Percentiles rank a stretch among this genome's conserved stretches.
Evolutionary conservation across 2,113 vertebrate genomes (phyloP).

Genomic region (Paradoxurus hermaphroditus): DNA sequence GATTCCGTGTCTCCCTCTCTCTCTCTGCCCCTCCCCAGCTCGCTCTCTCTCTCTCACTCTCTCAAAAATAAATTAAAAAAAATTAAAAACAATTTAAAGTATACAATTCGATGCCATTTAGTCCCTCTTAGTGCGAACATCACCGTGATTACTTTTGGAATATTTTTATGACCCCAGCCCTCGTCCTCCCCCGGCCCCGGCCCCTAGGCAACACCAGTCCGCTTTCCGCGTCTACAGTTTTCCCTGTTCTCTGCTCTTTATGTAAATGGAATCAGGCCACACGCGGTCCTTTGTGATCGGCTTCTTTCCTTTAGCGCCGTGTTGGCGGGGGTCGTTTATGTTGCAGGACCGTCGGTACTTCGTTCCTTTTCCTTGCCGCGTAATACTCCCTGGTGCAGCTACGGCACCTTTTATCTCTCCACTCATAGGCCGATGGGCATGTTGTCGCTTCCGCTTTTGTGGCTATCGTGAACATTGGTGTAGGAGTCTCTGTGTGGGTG

Average conservation of each 20-base stretch:
- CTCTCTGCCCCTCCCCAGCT: no score
- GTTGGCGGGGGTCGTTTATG: neutral
- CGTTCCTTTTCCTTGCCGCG: neutral
- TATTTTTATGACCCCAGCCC: neutral
- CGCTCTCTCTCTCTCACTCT: no score
- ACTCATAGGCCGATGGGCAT: neutral
- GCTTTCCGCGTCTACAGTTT: neutral
- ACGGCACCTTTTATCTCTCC: neutral
- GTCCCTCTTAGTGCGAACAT: no score
- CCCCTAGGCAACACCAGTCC: neutral
- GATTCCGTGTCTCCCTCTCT: no score
- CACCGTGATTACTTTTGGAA: neutral
- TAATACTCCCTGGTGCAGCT: neutral
- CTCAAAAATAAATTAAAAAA: no score
- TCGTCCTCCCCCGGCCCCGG: neutral
- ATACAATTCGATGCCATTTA: no score
- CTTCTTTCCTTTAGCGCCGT: neutral
- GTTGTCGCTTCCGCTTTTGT: neutral
- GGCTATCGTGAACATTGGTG: neutral
- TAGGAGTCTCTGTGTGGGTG: neutral
- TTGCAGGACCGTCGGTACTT: neutral
- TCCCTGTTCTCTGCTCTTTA: neutral
- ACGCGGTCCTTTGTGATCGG: neutral
- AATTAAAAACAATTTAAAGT: no score
- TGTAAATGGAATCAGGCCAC: fast-evolving